A percentile compares a stretch with the other conserved stretches of the same genome.
Conservation (phyloP, 2,113 vertebrate species). For the Genyomyrus donnyi region DNA sequence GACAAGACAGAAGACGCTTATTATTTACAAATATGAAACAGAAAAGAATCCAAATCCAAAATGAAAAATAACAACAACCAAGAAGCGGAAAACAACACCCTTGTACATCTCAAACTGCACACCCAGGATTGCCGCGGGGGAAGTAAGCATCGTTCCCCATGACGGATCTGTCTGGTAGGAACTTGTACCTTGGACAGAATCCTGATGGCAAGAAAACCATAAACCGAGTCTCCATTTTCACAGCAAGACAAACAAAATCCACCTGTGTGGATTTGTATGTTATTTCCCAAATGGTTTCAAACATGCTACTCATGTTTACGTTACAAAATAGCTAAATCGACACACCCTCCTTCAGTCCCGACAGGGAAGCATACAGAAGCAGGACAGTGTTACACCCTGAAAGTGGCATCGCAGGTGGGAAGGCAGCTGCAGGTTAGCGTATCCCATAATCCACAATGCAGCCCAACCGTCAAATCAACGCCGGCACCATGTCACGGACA, state of each 20-base stretch:
- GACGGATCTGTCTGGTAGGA: background rate
- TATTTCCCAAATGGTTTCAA: background rate
- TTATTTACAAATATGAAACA: background rate
- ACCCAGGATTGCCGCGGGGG: background rate
- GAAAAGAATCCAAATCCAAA: background rate
- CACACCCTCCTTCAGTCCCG: background rate
- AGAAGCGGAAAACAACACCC: background rate
- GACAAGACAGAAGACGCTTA: background rate
- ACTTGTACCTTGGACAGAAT: background rate
- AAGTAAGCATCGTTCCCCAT: background rate
- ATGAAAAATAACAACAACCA: background rate
- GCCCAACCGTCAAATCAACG: background rate
- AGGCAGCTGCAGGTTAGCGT: background rate
- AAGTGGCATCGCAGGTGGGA: background rate
- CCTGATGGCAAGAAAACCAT: background rate
- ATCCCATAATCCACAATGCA: background rate
- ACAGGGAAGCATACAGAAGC: background rate
- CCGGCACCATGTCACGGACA: background rate
- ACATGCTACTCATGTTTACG: conserved; percentile 6
- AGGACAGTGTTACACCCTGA: background rate
- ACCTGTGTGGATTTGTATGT: background rate
- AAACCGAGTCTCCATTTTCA: background rate
- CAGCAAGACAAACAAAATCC: background rate
- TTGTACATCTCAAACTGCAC: background rate
- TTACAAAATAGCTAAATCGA: background rate